phyloP scores from a whole-genome alignment of 2,113 vertebrate genomes.

The Corythoichthys intestinalis region DNA sequence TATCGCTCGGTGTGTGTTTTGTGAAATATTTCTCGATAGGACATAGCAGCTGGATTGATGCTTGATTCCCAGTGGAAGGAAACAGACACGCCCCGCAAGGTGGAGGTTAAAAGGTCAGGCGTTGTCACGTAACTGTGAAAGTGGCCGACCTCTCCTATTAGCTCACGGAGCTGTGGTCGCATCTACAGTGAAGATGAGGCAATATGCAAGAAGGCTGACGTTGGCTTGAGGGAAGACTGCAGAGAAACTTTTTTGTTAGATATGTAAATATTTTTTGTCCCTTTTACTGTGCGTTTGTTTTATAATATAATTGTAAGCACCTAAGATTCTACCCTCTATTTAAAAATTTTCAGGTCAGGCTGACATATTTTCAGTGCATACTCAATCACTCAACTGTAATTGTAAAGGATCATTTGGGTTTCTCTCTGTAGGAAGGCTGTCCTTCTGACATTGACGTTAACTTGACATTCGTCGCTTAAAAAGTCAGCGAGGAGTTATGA shows the following conservation, averaged over 20 bases:
- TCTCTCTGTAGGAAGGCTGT: too few relatives aligned
- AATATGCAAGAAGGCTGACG: conserved; percentile 21
- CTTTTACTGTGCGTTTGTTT: conserved; percentile 62
- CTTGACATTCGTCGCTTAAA: not conserved
- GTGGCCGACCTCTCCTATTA: not conserved
- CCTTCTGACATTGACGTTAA: not conserved
- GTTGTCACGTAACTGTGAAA: conserved; percentile 2
- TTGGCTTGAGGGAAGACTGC: conserved; percentile 22
- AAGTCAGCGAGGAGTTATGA: not conserved
- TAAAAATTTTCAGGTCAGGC: conserved; percentile 42
- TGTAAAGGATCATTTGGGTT: conserved; percentile 13
- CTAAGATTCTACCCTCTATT: conserved; percentile 54
- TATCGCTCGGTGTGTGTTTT: conserved; percentile 20
- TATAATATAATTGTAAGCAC: conserved; percentile 66
- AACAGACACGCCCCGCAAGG: conserved; percentile 9
- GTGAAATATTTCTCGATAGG: conserved; percentile 25
- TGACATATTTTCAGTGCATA: conserved; percentile 24
- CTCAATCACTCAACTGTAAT: conserved; percentile 17
- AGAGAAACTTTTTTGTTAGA: conserved; percentile 49
- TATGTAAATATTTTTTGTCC: conserved; percentile 64
- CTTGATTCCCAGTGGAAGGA: conserved; percentile 25
- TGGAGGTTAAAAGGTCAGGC: not conserved
- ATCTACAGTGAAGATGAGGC: conserved; percentile 36
- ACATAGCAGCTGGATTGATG: conserved; percentile 27
- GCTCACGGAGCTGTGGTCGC: conserved; percentile 11